Percentiles rank a stretch among this genome's conserved stretches.
phyloP scores from a whole-genome alignment of 2,797 vertebrate species.

The Galago senegalensis region DNA sequence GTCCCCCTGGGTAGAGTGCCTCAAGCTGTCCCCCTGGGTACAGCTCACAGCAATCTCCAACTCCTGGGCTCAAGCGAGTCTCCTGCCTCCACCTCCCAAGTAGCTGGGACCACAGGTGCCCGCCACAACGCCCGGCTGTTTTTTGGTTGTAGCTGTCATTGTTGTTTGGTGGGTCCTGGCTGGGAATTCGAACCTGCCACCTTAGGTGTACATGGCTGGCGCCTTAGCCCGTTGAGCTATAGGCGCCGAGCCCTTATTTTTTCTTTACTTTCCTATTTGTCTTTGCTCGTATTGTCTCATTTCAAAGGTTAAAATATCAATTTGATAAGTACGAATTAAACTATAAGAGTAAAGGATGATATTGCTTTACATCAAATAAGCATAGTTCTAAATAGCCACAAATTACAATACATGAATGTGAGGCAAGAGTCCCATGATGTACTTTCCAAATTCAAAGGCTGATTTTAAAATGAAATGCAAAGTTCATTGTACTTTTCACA shows the following conservation, averaged over 20 bases:
- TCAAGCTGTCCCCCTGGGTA: too few species aligned
- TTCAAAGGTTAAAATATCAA: background rate
- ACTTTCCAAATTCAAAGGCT: background rate
- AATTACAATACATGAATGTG: constrained; percentile 76
- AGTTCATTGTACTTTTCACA: background rate
- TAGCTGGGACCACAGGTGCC: too few species aligned
- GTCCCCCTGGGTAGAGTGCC: too few species aligned
- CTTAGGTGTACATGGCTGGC: too few species aligned
- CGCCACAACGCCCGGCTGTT: too few species aligned
- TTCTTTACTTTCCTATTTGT: background rate
- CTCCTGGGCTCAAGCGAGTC: too few species aligned
- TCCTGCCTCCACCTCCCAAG: too few species aligned
- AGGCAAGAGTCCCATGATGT: constrained; percentile 62
- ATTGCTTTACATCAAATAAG: constrained; percentile 7
- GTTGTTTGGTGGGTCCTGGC: too few species aligned
- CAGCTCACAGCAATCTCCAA: too few species aligned
- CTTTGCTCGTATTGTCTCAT: background rate
- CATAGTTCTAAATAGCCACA: constrained; percentile 50
- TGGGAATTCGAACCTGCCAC: too few species aligned
- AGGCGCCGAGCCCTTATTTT: background rate
- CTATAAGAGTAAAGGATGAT: background rate
- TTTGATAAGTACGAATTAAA: constrained; percentile 34
- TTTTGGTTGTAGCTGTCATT: too few species aligned
- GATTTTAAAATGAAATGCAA: constrained; percentile 18
- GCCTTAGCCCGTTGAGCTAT: too few species aligned